Evolutionary conservation across 2,888 invertebrate genomes (phyloP).

Genomic region (Drosophila lutescens): DNA sequence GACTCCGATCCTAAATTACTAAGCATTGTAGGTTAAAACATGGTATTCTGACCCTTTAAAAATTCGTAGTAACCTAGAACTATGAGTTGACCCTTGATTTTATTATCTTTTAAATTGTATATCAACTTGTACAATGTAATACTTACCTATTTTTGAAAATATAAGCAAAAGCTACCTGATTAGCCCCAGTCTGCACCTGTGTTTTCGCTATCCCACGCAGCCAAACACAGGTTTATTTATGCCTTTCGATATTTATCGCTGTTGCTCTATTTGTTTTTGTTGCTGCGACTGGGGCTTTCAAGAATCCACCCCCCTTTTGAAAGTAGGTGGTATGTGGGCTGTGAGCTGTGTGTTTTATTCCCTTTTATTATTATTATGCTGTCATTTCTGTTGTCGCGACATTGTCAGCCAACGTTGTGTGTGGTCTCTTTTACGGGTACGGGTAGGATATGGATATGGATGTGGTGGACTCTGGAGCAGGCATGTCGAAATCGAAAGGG

Average conservation of each 20-base stretch:
- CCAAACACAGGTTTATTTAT: conserved; percentile 63
- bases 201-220: conserved; percentile 14
- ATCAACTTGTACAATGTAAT: no score
- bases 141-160: background rate
- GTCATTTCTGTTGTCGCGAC: conserved; percentile 77
- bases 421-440: conserved; percentile 22
- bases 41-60: no score
- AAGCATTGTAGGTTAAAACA: no score
- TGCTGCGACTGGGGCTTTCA: conserved; percentile 28
- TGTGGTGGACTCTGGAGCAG: conserved; percentile 6
- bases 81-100: no score
- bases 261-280: conserved; percentile 43
- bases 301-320: conserved; percentile 8
- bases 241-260: conserved; percentile 67
- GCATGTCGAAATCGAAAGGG: conserved; percentile 38
- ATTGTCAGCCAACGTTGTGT: conserved; percentile 68
- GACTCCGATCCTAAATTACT: no score
- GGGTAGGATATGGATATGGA: conserved; percentile 19
- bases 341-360: conserved; percentile 38
- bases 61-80: no score
- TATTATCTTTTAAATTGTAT: no score
- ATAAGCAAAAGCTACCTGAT: background rate
- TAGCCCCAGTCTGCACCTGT: conserved; percentile 20
- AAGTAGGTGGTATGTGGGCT: conserved; percentile 2
- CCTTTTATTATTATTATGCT: conserved; percentile 76